phyloP scores from a whole-genome alignment of 2,113 vertebrate genomes.

The Hydropotes inermis region DNA sequence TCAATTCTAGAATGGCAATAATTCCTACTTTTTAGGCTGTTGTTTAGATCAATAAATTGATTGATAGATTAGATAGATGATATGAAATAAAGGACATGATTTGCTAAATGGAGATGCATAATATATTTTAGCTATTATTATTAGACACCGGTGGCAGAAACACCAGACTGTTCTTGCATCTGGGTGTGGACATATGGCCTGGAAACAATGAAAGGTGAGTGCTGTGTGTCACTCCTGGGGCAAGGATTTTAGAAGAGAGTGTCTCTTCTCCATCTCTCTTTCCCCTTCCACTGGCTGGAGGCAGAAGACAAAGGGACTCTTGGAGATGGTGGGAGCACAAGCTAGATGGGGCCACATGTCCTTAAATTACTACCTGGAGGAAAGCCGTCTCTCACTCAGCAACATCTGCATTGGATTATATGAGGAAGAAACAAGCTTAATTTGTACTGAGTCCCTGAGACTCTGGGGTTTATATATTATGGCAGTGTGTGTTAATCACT shows the following conservation, averaged over 20 bases:
- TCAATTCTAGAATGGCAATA: neutral
- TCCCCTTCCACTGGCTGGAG: neutral
- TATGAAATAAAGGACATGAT: neutral
- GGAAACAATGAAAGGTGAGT: neutral
- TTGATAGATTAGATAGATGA: neutral
- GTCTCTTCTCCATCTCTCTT: neutral
- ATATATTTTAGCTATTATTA: neutral
- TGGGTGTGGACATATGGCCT: neutral
- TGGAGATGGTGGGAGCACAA: neutral
- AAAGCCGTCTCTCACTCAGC: neutral
- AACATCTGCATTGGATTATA: neutral
- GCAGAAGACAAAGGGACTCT: neutral
- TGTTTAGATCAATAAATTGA: neutral
- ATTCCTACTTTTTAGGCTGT: neutral
- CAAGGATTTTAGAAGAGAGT: neutral
- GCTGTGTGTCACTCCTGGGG: neutral
- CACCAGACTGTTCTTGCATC: neutral
- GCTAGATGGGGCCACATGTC: neutral
- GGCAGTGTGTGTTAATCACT: neutral
- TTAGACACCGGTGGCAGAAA: neutral
- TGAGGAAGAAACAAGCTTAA: neutral
- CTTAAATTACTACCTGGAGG: neutral
- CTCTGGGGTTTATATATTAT: neutral
- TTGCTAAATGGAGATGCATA: neutral
- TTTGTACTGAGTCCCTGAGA: neutral